Evolutionary conservation across 2,888 invertebrate species (phyloP), one percentile per base, ranked within the genome.

Genomic region (Tenthredo scrophulariae): DNA sequence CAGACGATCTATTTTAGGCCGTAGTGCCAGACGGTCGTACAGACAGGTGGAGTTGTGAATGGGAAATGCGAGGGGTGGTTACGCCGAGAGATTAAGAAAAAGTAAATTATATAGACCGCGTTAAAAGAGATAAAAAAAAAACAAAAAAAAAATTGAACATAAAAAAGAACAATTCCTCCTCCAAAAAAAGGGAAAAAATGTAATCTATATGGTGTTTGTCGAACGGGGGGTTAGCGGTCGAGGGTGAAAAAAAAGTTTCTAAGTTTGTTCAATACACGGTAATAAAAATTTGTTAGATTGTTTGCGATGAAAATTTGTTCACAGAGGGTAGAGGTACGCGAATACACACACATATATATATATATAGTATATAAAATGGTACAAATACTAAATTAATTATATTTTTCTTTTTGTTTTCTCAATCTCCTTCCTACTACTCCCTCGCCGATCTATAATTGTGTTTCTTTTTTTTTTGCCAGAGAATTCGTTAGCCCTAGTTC

Each of bases 11-110:
- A 80, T 80, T 80, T 80, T 40, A n/a, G 46, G 62, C 37, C 22
- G 6, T 26, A 62, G 80, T 40, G 80, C 80, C 62, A 80, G 80
- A 80, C 80, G 80, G 22, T 58, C 58, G 10, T 37, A 62, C 80
- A 50, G 80, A 80, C 80, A 80, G 80, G 80, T 80, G 80, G 80
- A 80, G 80, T 80, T 80, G 80, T 80, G 80, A 80, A 80, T 80
- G 80, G 80, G 62, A 80, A 50, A 40, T 22, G 80, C 22, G 37
- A 58, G 22, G 62, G 62, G 62, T n/a, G 80, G 58, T 80, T 37
- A 62, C 26, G 62, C 15, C 50, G 50, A 50, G 26, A 54, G 50
- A 77, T 77, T 54, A 54, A 54, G 18, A 33, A 9, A 54, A 77
- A 77, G 46, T 50, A 77, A 77, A 77, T 33, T 29, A 50, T 29